Evolutionary conservation across 30 jellyfish, hydroid and myxozoan genomes (phyloP), one percentile per base, ranked within the genome.

Genomic region (Hydractinia echinata): DNA sequence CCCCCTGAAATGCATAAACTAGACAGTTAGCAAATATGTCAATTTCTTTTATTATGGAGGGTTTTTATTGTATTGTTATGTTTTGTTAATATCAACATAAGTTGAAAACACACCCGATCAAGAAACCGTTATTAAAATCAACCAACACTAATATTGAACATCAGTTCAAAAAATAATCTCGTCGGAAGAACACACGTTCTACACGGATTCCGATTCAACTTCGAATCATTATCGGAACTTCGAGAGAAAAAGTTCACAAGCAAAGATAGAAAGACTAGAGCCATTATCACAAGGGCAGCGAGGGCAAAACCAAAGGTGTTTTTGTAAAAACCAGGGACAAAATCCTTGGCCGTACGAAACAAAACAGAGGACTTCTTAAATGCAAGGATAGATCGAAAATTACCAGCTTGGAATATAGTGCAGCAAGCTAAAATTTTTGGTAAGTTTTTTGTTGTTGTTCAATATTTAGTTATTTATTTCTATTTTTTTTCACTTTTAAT

Each of bases 1-100:
- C 9, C 74, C 81, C 81, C 81, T 58, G 18, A 60, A 20, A 50
- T 20, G 18, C 39, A 71, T 20, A n/a, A 71, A 71, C 61, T 50
- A 71, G 81, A 71, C 81, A 71, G 55, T 50, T 71, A 71, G 61
- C 81, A 71, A 71, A 71, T 71, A 71, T 71, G 81, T 71, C 81
- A 71, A 71, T 50, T 19, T 20, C 61, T 50, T 50, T 58, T 58
- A 11, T 11, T 58, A 11, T 11, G 15, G 15, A 13, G 69, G 19
- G 19, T 18, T 58, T 58, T 58, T 18, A 58, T 11, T 58, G 16
- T 11, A 13, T 11, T 58, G 19, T 58, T 58, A 18, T 18, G 16
- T 11, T 58, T 18, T 58, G 15, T 58, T 18, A 58, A 58, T 11
- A 58, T 30, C 44, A 18, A 18, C 69, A 11, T 71, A 20, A 20